Base-by-base conservation (phyloP, 2,888 invertebrate species). In the Dusona sp. region DNA sequence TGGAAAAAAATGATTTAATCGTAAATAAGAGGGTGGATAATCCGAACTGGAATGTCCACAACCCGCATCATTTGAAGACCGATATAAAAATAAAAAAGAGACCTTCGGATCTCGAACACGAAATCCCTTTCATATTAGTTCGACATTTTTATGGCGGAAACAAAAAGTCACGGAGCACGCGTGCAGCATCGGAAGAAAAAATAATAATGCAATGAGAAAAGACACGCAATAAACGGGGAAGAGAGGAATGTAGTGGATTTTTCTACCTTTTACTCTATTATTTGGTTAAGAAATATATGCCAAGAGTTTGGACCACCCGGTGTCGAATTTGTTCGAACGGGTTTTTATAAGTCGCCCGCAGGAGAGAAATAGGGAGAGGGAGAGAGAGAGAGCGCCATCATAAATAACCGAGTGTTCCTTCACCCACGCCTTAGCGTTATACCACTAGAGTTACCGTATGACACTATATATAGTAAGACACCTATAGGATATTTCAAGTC, bases 381-480 rank as follows among this genome's bases (percentile, higher is more conserved):
- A 29, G 72, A 57, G 25, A 61, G 61, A 61, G 54, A 51, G 42
- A 38, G 45, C 72, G 86, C 78, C 77, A 83, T 88, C 88, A 88
- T 91, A 91, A 90, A 91, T 90, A 90, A 90, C 86, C 78, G 72
- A 80, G 81, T 84, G 79, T 88, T 89, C 86, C 57, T 81, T 67
- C 88, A 88, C 88, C 89, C 87, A 89, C 89, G 89, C 88, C 51
- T 64, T 8, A 33, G 36, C 57, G 36, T 73, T 80, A 67, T 57
- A 81, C 74, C 81, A 74, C 74, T 38, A 75, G 54, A 65, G 36
- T 81, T 74, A 42, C 65, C 73, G 57, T 57, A 80, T 45, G 73
- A 73, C 29, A 36, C 70, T 29, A 13, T 61, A 13, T 61, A 72
- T 22, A 70, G 45, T 36, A 38, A 25, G 13, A 38, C 51, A 79